A percentile compares a stretch with the other conserved stretches of the same genome.
These are phyloP conservation scores for Drosophila anomalata DNA, from an alignment of 2,888 invertebrate genomes.

Conservation along the genomic window DNA sequence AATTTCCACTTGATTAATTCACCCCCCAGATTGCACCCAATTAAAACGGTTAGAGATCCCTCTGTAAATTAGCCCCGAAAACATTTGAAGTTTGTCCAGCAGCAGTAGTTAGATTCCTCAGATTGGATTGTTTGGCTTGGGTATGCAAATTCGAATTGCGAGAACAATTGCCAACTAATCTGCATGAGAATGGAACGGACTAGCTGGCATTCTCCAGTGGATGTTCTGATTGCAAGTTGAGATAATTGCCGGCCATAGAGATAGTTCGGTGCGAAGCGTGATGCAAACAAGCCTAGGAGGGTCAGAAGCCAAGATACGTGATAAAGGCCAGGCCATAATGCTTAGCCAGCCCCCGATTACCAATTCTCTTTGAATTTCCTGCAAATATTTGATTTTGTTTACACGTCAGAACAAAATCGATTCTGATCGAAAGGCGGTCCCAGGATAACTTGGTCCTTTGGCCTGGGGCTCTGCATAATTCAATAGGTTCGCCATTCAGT, in stretches of 20 bases:
- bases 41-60: slow-evolving; percentile 15
- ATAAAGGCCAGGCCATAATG: slow-evolving; percentile 24
- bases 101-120: not conserved
- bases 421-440: not conserved
- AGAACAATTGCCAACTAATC: slow-evolving; percentile 50
- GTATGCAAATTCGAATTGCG: slow-evolving; percentile 53
- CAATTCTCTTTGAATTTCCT: not conserved
- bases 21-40: slow-evolving; percentile 18
- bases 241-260: slow-evolving; percentile 32
- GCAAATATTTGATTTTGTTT: slow-evolving; percentile 41
- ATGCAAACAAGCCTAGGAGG: slow-evolving; percentile 18
- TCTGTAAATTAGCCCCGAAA: slow-evolving; percentile 35
- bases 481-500: slow-evolving; percentile 51
- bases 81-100: slow-evolving; percentile 20
- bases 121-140: slow-evolving; percentile 21
- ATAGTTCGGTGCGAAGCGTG: slow-evolving; percentile 1
- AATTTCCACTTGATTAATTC: slow-evolving; percentile 33
- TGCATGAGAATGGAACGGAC: slow-evolving; percentile 30
- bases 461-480: slow-evolving; percentile 60
- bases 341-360: slow-evolving; percentile 10
- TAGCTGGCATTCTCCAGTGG: slow-evolving; percentile 13
- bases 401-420: slow-evolving; percentile 26
- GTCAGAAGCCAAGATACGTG: slow-evolving; percentile 27
- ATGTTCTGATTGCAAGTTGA: slow-evolving; percentile 11
- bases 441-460: not conserved